Conservation (phyloP, 2,113 vertebrate genomes). For the Pelecanoides urinatrix region DNA sequence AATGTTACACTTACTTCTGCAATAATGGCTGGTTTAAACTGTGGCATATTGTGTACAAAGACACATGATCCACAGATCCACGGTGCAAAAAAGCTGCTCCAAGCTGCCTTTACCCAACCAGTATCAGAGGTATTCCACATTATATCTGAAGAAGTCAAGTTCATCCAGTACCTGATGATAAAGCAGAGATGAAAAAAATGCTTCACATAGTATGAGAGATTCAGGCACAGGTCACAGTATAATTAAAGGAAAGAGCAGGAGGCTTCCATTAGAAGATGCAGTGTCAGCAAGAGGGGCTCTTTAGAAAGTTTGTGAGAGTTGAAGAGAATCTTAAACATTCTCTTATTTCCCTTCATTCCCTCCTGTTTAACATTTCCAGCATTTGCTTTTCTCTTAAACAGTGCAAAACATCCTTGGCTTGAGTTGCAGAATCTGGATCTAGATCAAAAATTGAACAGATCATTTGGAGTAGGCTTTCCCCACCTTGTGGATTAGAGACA, state of each 20-base stretch:
- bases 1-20: slow-evolving; percentile 67
- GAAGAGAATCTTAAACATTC: background rate
- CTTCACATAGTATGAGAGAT: background rate
- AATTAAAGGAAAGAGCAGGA: background rate
- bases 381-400: background rate
- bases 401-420: background rate
- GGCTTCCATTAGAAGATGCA: background rate
- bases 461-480: background rate
- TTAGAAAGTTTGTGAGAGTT: background rate
- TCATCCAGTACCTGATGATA: slow-evolving; percentile 73
- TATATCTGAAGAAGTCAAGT: slow-evolving; percentile 72
- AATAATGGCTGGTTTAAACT: slow-evolving; percentile 67
- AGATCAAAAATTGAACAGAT: background rate
- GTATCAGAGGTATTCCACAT: slow-evolving; percentile 85
- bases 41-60: slow-evolving; percentile 76
- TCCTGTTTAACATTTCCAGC: background rate
- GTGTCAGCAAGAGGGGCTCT: background rate
- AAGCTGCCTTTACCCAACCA: slow-evolving; percentile 81
- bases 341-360: background rate
- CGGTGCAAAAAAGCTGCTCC: slow-evolving; percentile 76
- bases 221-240: background rate
- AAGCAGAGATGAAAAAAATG: background rate
- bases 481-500: background rate
- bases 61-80: slow-evolving; percentile 81
- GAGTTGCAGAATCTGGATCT: background rate